These are phyloP conservation scores for Myotis brandtii DNA, from an alignment of 2,113 vertebrate species.

Conservation along the genomic window DNA sequence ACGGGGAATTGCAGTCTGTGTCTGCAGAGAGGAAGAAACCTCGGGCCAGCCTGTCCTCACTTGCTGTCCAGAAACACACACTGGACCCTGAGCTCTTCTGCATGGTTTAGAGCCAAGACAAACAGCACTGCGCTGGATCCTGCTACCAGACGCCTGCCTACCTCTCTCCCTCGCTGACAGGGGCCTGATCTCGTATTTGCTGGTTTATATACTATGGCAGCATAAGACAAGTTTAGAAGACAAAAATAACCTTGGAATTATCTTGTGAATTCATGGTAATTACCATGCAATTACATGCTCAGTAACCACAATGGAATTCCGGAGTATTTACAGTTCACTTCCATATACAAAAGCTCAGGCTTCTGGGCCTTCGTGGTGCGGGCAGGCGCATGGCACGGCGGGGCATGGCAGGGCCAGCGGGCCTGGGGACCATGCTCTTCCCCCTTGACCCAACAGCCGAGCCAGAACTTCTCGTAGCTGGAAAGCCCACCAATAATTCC, in stretches of 20 bases:
- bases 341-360: slow-evolving; percentile 12
- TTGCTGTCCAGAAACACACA: background rate
- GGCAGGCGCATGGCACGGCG: background rate
- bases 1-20: background rate
- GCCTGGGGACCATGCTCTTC: background rate
- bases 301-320: slow-evolving; percentile 64
- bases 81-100: background rate
- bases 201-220: slow-evolving; percentile 54
- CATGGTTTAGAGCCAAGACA: background rate
- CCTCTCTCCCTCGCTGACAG: background rate
- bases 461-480: background rate
- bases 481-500: background rate
- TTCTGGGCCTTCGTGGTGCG: slow-evolving; percentile 21
- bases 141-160: background rate
- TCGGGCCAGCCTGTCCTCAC: background rate
- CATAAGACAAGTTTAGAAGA: slow-evolving; percentile 70
- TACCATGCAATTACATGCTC: slow-evolving; percentile 72
- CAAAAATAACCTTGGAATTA: slow-evolving; percentile 78
- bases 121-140: background rate
- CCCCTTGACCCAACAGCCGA: background rate
- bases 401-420: background rate
- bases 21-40: background rate
- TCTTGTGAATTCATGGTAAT: slow-evolving; percentile 75
- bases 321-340: slow-evolving; percentile 68
- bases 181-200: slow-evolving; percentile 5